These are phyloP conservation scores for Hippolais icterina DNA, from an alignment of 2,113 vertebrate species.

Conservation along the genomic window DNA sequence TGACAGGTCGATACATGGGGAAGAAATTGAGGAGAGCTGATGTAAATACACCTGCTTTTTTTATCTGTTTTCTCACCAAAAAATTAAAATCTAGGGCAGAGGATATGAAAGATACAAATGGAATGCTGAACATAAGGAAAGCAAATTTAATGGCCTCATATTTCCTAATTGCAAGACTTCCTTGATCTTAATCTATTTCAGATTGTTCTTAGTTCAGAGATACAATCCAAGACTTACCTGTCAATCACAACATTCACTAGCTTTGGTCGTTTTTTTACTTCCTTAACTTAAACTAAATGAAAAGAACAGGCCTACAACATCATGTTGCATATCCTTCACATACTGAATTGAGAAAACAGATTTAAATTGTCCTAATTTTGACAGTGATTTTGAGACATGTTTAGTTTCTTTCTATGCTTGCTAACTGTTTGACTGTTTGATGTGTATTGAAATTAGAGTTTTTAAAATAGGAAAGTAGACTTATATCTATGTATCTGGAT, in stretches of 20 bases:
- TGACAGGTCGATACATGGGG: neutral
- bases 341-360: neutral
- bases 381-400: neutral
- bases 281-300: conserved; percentile 1
- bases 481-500: neutral
- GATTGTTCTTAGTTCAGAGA: neutral
- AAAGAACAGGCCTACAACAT: neutral
- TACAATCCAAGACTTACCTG: neutral
- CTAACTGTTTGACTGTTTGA: neutral
- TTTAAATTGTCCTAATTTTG: neutral
- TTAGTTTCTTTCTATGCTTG: neutral
- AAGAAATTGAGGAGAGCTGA: neutral
- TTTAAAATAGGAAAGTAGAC: neutral
- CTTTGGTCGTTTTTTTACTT: neutral
- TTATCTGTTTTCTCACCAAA: conserved; percentile 1
- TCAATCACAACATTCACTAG: conserved; percentile 5
- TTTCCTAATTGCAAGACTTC: conserved; percentile 17
- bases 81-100: conserved; percentile 16
- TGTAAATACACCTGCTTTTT: neutral
- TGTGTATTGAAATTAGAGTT: neutral
- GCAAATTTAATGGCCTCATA: neutral
- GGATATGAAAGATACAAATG: conserved; percentile 24
- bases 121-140: conserved; percentile 47
- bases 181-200: conserved; percentile 1
- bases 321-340: neutral